Evolutionary conservation across 1,140 invertebrate genomes (phyloP).

Genomic region (Phocides pigmalion): DNA sequence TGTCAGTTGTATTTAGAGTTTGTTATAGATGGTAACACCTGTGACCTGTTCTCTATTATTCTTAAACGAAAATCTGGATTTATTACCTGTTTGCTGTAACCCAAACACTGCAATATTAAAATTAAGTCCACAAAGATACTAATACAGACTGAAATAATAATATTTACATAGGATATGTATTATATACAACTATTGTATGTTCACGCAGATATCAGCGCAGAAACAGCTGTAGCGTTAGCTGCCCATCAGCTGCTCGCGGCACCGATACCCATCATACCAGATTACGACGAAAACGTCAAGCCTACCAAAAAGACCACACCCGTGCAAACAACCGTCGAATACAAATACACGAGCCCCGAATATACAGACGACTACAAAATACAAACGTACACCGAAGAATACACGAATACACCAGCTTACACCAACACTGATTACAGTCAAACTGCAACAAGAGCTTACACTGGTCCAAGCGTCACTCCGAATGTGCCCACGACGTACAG

Average conservation of each 20-base stretch:
- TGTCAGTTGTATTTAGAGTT: too few species aligned
- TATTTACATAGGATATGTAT: too few species aligned
- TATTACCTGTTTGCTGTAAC: too few species aligned
- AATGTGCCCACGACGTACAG: conserved; percentile 19
- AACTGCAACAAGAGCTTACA: conserved; percentile 8
- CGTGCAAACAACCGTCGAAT: conserved; percentile 54
- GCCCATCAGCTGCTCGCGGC: conserved; percentile 76
- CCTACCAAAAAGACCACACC: conserved; percentile 48
- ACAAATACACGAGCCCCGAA: conserved; percentile 58
- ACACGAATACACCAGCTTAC: conserved; percentile 16
- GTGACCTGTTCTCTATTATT: too few species aligned
- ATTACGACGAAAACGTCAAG: conserved; percentile 63
- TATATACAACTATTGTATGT: conserved; percentile 32
- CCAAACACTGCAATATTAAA: too few species aligned
- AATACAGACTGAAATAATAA: too few species aligned
- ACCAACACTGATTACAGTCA: conserved; percentile 2
- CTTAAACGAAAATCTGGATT: too few species aligned
- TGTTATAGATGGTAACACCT: too few species aligned
- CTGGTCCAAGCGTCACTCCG: conserved; percentile 35
- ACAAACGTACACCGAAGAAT: conserved; percentile 52
- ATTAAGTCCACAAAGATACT: too few species aligned
- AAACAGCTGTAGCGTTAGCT: conserved; percentile 77
- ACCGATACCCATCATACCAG: conserved; percentile 68
- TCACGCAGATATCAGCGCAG: conserved; percentile 60
- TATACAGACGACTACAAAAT: conserved; percentile 54